phyloP scores from a whole-genome alignment of 2,888 invertebrate genomes.

The Syrphus vitripennis region DNA sequence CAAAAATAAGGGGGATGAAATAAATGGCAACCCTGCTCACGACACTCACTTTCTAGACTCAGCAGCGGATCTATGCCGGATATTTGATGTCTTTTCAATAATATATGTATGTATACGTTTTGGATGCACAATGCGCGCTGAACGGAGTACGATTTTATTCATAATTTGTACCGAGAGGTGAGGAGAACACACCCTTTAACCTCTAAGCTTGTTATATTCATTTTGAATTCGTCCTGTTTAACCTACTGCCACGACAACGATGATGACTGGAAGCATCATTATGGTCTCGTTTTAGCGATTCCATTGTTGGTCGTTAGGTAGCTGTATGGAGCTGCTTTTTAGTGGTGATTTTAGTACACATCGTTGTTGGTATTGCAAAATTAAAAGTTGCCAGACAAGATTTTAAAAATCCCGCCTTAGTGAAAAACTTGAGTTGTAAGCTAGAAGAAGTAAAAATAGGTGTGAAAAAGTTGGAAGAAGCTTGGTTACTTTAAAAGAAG shows the following conservation, averaged over 20 bases:
- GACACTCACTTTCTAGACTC: slow-evolving; percentile 20
- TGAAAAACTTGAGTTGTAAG: too few species aligned
- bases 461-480: too few species aligned
- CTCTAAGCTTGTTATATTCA: slow-evolving; percentile 42
- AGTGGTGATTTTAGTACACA: slow-evolving; percentile 39
- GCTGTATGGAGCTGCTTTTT: slow-evolving; percentile 68
- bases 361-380: slow-evolving; percentile 38
- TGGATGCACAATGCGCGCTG: slow-evolving; percentile 58
- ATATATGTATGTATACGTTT: too few species aligned
- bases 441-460: too few species aligned
- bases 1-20: slow-evolving; percentile 58
- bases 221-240: slow-evolving; percentile 57
- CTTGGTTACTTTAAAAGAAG: too few species aligned
- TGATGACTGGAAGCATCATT: slow-evolving; percentile 12
- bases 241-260: slow-evolving; percentile 62
- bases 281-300: slow-evolving; percentile 59
- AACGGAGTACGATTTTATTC: slow-evolving; percentile 29
- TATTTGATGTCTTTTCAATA: slow-evolving; percentile 72
- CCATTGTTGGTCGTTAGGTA: slow-evolving; percentile 45
- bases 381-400: neutral
- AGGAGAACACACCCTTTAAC: slow-evolving; percentile 66
- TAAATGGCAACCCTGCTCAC: slow-evolving; percentile 54
- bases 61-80: slow-evolving; percentile 61
- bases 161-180: slow-evolving; percentile 18
- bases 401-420: neutral